These are phyloP conservation scores for Lota lota DNA, from an alignment of 2,113 vertebrate species.

Conservation along the genomic window DNA sequence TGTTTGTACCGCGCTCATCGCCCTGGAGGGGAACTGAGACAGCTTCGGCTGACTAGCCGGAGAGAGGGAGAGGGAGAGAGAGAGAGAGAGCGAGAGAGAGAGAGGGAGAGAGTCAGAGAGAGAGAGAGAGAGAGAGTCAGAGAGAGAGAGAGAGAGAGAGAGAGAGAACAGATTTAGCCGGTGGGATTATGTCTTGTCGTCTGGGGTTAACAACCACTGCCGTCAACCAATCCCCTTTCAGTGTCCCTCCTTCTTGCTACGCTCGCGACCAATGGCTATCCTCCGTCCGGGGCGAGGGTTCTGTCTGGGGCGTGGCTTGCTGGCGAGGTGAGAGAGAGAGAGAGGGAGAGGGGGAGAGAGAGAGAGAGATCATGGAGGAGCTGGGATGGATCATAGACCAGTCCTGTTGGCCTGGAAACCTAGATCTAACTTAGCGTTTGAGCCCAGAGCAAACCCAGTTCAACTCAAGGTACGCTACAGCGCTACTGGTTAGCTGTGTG, in stretches of 20 bases:
- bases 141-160: no score
- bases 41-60: no score
- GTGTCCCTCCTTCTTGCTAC: conserved; percentile 11
- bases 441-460: not conserved
- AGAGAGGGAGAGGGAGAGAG: no score
- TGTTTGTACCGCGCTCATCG: no score
- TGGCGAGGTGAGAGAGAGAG: not conserved
- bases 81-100: no score
- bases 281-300: not conserved
- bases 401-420: not conserved
- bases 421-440: not conserved
- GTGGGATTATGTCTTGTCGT: conserved; percentile 59
- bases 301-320: not conserved
- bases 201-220: conserved; percentile 35
- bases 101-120: no score
- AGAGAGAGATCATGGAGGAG: not conserved
- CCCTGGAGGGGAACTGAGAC: no score
- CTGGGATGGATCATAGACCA: not conserved
- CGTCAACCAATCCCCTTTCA: conserved; percentile 36
- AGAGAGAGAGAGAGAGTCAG: no score
- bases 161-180: conserved; percentile 46
- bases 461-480: not conserved
- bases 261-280: conserved; percentile 19
- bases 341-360: not conserved
- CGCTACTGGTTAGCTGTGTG: conserved; percentile 19